phyloP scores from a whole-genome alignment of 1,140 invertebrate species.

The Caenorhabditis brenneri region DNA sequence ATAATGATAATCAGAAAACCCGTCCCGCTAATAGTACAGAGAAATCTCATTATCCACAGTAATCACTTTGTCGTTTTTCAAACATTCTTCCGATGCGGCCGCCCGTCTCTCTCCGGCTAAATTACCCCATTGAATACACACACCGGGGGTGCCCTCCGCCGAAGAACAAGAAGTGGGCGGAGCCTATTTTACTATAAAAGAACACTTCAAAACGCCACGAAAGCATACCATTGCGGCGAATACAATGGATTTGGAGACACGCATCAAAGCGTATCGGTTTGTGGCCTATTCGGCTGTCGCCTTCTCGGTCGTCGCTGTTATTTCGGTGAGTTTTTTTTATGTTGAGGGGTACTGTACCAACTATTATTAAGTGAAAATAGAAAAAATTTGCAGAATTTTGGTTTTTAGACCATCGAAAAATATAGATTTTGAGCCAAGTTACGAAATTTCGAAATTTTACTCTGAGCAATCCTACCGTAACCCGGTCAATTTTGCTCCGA shows the following conservation, averaged over 20 bases:
- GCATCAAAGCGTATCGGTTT: constrained; percentile 54
- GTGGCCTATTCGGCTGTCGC: constrained; percentile 53
- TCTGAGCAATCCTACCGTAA: too few relatives aligned
- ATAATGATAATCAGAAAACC: too few relatives aligned
- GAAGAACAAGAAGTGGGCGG: not conserved
- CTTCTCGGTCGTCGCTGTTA: constrained; percentile 11
- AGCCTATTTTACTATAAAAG: not conserved
- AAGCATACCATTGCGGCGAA: not conserved
- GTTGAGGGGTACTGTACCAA: too few relatives aligned
- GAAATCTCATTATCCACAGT: too few relatives aligned
- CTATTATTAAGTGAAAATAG: too few relatives aligned
- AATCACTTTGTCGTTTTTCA: too few relatives aligned
- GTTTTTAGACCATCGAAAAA: not conserved
- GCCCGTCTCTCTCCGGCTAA: not conserved
- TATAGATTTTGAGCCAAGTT: not conserved
- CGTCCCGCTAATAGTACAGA: too few relatives aligned
- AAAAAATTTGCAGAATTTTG: too few relatives aligned
- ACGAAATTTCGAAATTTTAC: not conserved
- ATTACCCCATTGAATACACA: constrained; percentile 25
- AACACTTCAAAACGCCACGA: not conserved
- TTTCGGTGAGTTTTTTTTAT: constrained; percentile 7
- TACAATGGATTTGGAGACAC: constrained; percentile 48
- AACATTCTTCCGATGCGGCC: not conserved
- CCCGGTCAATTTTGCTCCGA: not conserved
- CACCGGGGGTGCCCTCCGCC: not conserved